Evolutionary conservation across 2,797 vertebrate genomes (phyloP).

Genomic region (Yasuhikotakia modesta): DNA sequence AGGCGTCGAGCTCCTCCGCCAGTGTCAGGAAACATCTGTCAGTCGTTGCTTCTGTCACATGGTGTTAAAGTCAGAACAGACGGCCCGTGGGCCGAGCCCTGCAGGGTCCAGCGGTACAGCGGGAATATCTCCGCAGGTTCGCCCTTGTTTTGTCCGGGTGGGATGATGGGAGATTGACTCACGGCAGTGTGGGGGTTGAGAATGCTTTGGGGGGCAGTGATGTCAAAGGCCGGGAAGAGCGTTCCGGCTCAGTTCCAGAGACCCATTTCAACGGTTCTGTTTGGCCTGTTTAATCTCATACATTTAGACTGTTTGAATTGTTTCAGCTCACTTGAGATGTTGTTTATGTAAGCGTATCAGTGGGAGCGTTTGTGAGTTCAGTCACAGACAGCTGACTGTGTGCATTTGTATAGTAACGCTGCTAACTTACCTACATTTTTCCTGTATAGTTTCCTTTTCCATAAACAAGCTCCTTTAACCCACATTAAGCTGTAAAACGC

Average conservation of each 20-base stretch:
- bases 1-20: constrained; percentile 66
- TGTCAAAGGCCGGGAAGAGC: constrained; percentile 59
- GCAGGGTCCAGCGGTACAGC: constrained; percentile 58
- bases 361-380: constrained; percentile 64
- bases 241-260: constrained; percentile 38
- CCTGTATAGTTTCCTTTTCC: too few relatives aligned
- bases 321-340: constrained; percentile 77
- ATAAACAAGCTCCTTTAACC: too few relatives aligned
- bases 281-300: constrained; percentile 75
- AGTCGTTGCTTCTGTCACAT: constrained; percentile 77
- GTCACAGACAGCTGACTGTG: background rate
- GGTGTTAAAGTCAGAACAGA: constrained; percentile 75
- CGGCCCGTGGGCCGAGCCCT: constrained; percentile 67
- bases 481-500: too few relatives aligned
- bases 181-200: background rate
- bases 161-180: constrained; percentile 20
- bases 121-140: constrained; percentile 69
- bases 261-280: constrained; percentile 56
- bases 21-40: constrained; percentile 91
- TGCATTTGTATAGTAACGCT: constrained; percentile 4
- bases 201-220: constrained; percentile 50
- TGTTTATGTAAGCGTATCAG: constrained; percentile 75
- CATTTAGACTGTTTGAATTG: constrained; percentile 77
- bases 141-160: constrained; percentile 55
- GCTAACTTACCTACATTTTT: too few relatives aligned